phyloP scores from a whole-genome alignment of 2,797 vertebrate species.

The Phoeniculus purpureus region DNA sequence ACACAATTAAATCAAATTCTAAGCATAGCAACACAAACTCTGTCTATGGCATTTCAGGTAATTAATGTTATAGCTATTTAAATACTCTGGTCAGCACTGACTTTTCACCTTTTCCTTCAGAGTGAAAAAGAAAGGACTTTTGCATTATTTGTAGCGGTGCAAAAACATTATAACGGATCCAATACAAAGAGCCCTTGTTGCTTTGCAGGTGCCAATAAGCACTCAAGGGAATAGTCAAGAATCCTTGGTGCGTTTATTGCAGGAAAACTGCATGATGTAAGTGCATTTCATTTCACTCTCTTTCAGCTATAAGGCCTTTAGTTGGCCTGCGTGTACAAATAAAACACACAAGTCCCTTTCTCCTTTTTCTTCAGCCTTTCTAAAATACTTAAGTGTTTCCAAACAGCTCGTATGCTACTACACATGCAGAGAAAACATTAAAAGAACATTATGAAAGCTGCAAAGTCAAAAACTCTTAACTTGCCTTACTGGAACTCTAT shows the following conservation, averaged over 20 bases:
- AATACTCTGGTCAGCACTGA: not conserved
- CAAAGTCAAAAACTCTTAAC: not conserved
- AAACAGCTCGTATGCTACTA: not conserved
- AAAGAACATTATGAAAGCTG: not conserved
- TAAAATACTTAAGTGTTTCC: not conserved
- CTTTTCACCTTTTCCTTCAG: not conserved
- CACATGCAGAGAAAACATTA: not conserved
- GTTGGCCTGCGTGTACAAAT: not conserved
- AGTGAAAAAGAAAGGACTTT: not conserved
- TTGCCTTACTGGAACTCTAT: not conserved
- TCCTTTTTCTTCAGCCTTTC: not conserved
- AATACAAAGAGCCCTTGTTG: constrained; percentile 35
- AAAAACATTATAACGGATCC: not conserved
- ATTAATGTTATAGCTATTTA: not conserved
- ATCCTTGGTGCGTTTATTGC: constrained; percentile 12
- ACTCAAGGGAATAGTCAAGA: constrained; percentile 17
- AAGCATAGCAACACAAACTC: not conserved
- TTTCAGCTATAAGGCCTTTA: not conserved
- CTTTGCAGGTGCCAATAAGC: constrained; percentile 48
- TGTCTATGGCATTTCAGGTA: not conserved
- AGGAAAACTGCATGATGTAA: constrained; percentile 24
- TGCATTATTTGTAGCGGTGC: not conserved
- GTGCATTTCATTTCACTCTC: not conserved
- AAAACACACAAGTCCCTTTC: not conserved
- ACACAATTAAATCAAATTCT: not conserved